A percentile compares a stretch with the other conserved stretches of the same genome.
Evolutionary conservation across 2,888 invertebrate genomes (phyloP).

Genomic region (Hyles lineata): DNA sequence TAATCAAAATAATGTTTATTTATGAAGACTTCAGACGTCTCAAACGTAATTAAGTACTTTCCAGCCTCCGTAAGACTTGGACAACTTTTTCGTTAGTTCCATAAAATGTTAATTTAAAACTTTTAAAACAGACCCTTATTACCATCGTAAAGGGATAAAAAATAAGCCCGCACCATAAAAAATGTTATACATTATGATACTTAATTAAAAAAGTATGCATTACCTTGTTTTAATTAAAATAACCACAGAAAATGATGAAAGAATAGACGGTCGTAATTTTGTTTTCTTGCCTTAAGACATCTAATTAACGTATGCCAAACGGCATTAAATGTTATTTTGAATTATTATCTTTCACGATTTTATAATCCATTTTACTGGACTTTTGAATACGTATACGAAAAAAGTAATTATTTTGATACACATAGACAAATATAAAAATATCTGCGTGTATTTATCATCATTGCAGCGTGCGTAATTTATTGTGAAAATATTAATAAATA

Average conservation of each 20-base stretch:
- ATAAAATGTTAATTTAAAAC: not conserved
- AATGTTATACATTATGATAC: constrained; percentile 35
- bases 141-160: constrained; percentile 18
- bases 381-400: not conserved
- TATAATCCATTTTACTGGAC: not conserved
- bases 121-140: constrained; percentile 12
- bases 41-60: too few species aligned
- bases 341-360: not conserved
- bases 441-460: too few species aligned
- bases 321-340: constrained; percentile 1
- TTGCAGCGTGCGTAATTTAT: too few species aligned
- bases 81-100: not conserved
- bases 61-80: not conserved
- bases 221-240: constrained; percentile 33
- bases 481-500: too few species aligned
- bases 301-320: constrained; percentile 32
- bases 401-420: not conserved
- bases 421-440: too few species aligned
- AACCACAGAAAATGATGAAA: constrained; percentile 27
- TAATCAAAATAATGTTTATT: not conserved
- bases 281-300: constrained; percentile 30
- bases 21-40: not conserved
- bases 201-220: constrained; percentile 34
- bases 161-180: not conserved
- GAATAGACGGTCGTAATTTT: constrained; percentile 31